Base-by-base conservation (phyloP, 2,888 invertebrate species). In the Thymelicus lineola region DNA sequence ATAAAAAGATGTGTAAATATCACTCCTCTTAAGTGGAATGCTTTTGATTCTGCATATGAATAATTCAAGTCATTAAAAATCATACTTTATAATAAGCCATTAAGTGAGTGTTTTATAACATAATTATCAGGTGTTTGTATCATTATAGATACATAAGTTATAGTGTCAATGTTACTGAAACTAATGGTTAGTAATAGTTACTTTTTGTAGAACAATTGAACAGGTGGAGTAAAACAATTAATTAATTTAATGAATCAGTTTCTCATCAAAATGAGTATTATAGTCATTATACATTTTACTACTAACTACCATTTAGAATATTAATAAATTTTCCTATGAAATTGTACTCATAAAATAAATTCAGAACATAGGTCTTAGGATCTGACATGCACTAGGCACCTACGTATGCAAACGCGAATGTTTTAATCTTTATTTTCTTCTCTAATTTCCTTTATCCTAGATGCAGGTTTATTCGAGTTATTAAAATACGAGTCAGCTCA, bases 61-160 rank as follows among this genome's bases (percentile, higher is more conserved):
- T 60, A 42, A 60, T 60, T 60, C 17, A 38, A 61, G 7, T 38
- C 7, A 38, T 17, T 28, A 45, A 15, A n/a, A 7, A 61, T 46
- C 12, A 46, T 61, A 46, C 46, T 61, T 61, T 61, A 28, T 61
- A 61, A 61, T 61, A 6, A 61, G 15, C 14, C 0, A n/a, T 46
- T 61, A 12, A 61, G 10, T 7, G 28, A 45, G 15, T 46, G 46
- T 61, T 61, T 61, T 61, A 61, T 46, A 45, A 61, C 46, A 61
- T 61, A 38, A 46, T 61, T 46, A 61, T 28, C 28, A 59, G 17
- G 42, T 42, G 59, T 14, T 9, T 36, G 6, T 58, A 36, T 36
- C 58, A 58, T 28, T 9, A 50, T 50, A 50, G 6, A 17, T 50
- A 50, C 12, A 42, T 42, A 12, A n/a, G n/a, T n/a, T n/a, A 9